phyloP scores from a whole-genome alignment of 1,140 invertebrate genomes.

The Colletes latitarsis region DNA sequence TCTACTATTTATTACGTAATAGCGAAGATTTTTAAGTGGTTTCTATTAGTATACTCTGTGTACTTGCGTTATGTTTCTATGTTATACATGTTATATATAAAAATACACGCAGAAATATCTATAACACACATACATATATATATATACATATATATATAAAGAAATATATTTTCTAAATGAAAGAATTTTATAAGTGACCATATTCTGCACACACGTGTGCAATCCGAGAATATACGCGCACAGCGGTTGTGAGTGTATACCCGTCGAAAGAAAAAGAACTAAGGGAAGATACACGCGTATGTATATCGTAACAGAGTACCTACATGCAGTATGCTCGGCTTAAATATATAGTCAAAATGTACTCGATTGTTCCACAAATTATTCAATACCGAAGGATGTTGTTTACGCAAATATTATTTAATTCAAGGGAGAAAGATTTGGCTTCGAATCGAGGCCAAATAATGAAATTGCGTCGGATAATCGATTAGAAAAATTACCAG shows the following conservation, averaged over 20 bases:
- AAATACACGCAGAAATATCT: constrained; percentile 20
- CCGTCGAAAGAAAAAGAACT: constrained; percentile 24
- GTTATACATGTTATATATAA: constrained; percentile 16
- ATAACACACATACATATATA: constrained; percentile 5
- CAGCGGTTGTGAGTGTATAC: not conserved
- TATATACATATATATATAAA: constrained; percentile 8
- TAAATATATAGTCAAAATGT: not conserved
- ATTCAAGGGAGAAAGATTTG: not conserved
- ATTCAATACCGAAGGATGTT: not conserved
- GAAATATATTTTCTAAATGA: constrained; percentile 39
- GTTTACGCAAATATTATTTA: not conserved
- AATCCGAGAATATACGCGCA: constrained; percentile 1
- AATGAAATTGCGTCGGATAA: no score
- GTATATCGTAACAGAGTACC: constrained; percentile 46
- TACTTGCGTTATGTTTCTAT: constrained; percentile 35
- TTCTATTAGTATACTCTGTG: not conserved
- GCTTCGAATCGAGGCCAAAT: not conserved
- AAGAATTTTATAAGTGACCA: constrained; percentile 70
- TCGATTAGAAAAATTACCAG: no score
- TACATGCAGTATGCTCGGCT: not conserved
- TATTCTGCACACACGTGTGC: constrained; percentile 49
- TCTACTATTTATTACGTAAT: no score
- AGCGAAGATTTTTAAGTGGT: no score
- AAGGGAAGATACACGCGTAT: constrained; percentile 46
- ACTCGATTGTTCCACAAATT: not conserved